Evolutionary conservation across 2,888 invertebrate genomes (phyloP).

Genomic region (Chaetogeoica ovagalla): DNA sequence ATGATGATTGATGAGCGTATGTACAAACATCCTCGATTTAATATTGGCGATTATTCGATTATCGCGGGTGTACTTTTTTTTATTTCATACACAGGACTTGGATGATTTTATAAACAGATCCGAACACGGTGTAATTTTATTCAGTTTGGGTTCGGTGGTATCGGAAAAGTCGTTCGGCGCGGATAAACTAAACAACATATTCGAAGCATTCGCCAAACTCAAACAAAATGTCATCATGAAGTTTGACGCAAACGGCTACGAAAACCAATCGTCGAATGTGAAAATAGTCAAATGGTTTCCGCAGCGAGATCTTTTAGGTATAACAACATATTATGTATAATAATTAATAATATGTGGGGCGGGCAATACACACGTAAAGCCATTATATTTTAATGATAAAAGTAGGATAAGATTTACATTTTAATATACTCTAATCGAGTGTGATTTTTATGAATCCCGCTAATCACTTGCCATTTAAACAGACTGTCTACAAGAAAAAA

Average conservation of each 20-base stretch:
- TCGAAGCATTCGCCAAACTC: constrained; percentile 20
- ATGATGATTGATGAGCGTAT: no score
- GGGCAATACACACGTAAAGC: no score
- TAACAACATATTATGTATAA: no score
- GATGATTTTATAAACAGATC: constrained; percentile 27
- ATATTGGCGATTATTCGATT: neutral
- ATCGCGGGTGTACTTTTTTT: neutral
- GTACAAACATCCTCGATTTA: neutral
- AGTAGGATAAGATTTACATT: no score
- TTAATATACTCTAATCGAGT: no score
- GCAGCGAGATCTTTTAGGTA: constrained; percentile 42
- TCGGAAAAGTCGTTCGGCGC: neutral
- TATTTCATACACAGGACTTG: constrained; percentile 11
- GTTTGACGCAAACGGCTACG: neutral
- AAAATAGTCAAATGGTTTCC: constrained; percentile 47
- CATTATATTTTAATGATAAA: no score
- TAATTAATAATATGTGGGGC: no score
- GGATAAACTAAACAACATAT: constrained; percentile 17
- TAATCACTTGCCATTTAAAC: no score
- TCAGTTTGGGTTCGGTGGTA: constrained; percentile 39
- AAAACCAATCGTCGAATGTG: constrained; percentile 3
- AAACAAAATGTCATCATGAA: constrained; percentile 38
- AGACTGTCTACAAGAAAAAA: no score
- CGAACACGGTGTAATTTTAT: constrained; percentile 26
- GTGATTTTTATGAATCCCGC: no score